These are phyloP conservation scores for Pediacus dermestoides DNA, from an alignment of 2,888 invertebrate species.

Conservation along the genomic window DNA sequence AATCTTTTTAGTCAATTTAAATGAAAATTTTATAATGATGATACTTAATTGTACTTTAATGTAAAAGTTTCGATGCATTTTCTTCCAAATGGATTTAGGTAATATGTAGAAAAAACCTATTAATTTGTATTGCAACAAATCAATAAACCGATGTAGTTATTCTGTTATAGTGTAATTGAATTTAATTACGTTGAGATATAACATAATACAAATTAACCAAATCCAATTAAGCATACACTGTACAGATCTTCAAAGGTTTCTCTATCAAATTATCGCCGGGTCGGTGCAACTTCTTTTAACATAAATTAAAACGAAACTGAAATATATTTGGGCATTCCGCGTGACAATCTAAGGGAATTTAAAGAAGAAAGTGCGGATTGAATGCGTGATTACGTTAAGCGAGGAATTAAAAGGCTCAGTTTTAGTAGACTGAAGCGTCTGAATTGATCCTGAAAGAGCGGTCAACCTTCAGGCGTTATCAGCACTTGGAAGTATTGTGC, in stretches of 20 bases:
- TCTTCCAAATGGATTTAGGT: too few relatives aligned
- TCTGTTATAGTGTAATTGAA: too few relatives aligned
- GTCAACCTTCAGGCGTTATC: conserved; percentile 27
- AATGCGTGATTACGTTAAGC: conserved; percentile 34
- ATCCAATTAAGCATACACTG: conserved; percentile 30
- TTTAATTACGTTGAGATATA: too few relatives aligned
- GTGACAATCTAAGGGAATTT: conserved; percentile 34
- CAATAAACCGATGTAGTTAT: too few relatives aligned
- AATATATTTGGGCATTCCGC: conserved; percentile 26
- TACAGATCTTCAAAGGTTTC: conserved; percentile 29
- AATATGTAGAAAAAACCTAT: too few relatives aligned
- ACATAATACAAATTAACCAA: conserved; percentile 33
- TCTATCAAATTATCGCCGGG: conserved; percentile 23
- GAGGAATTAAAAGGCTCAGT: conserved; percentile 35
- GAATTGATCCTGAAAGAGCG: conserved; percentile 31
- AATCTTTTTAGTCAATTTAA: too few relatives aligned
- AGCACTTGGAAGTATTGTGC: too few relatives aligned
- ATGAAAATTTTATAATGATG: too few relatives aligned
- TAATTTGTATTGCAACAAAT: too few relatives aligned
- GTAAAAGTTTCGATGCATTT: too few relatives aligned
- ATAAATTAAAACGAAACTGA: conserved; percentile 14
- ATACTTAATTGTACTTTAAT: too few relatives aligned
- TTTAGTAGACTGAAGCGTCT: conserved; percentile 31
- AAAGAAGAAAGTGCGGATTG: conserved; percentile 32
- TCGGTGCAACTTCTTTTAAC: too few relatives aligned